phyloP scores from a whole-genome alignment of 2,113 vertebrate genomes.

The Paraplagusia blochii region DNA sequence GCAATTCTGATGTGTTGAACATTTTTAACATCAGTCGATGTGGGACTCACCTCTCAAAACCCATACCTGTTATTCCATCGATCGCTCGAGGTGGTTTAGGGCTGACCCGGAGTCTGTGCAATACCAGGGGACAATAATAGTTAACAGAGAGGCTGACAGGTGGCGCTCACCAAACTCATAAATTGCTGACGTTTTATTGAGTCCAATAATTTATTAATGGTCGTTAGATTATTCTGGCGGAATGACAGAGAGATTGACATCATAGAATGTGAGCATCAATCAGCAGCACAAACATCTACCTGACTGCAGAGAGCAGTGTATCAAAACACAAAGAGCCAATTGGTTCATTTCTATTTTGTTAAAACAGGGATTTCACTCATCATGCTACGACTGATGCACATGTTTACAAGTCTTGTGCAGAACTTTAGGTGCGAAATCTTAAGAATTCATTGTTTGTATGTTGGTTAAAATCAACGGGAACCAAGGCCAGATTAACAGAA shows the following conservation, averaged over 20 bases:
- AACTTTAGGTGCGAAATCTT: too few relatives aligned
- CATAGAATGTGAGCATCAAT: constrained; percentile 49
- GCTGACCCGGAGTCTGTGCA: constrained; percentile 7
- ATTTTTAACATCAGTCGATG: constrained; percentile 18
- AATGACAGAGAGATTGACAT: constrained; percentile 45
- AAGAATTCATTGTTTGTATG: too few relatives aligned
- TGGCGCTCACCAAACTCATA: constrained; percentile 13
- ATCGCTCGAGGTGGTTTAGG: constrained; percentile 1
- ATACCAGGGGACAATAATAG: constrained; percentile 2
- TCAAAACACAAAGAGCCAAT: constrained; percentile 24
- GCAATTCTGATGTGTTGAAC: constrained; percentile 3
- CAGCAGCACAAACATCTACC: constrained; percentile 46
- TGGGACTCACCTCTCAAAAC: constrained; percentile 2
- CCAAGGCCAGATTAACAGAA: too few relatives aligned
- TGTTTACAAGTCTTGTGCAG: too few relatives aligned
- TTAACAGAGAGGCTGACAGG: neutral
- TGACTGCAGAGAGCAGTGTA: constrained; percentile 41
- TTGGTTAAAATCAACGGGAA: too few relatives aligned
- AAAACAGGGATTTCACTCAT: too few relatives aligned
- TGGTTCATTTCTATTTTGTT: too few relatives aligned
- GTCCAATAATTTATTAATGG: constrained; percentile 36
- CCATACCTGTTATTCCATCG: constrained; percentile 30
- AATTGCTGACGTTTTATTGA: constrained; percentile 24
- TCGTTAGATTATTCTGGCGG: neutral
- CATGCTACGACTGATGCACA: too few relatives aligned